Evolutionary conservation across 2,797 vertebrate species (phyloP).

Genomic region (Acestrorhynchus altus): DNA sequence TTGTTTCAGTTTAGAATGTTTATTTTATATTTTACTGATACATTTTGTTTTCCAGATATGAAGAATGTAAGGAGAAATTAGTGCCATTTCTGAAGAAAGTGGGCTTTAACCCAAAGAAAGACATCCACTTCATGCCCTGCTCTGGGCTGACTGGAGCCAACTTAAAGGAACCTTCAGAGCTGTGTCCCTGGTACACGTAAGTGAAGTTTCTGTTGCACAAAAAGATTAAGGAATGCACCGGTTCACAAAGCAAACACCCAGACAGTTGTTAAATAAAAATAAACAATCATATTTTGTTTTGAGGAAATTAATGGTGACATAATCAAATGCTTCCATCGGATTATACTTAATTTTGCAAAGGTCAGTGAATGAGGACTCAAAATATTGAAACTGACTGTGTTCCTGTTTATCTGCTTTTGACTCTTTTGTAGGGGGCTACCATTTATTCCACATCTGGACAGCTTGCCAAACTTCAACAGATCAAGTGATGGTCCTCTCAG

Average conservation of each 20-base stretch:
- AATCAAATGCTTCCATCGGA: too few species aligned
- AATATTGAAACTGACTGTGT: too few species aligned
- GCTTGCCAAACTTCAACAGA: slow-evolving; percentile 96
- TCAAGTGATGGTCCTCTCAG: slow-evolving; percentile 93
- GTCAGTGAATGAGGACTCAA: too few species aligned
- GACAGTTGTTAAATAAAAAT: too few species aligned
- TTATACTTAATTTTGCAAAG: too few species aligned
- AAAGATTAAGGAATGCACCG: too few species aligned
- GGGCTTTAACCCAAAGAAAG: slow-evolving; percentile 99
- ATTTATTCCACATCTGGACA: slow-evolving; percentile 97
- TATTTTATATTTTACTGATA: too few species aligned
- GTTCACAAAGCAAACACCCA: too few species aligned
- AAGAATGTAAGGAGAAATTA: slow-evolving; percentile 99
- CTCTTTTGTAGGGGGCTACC: slow-evolving; percentile 86
- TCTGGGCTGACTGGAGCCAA: slow-evolving; percentile 98
- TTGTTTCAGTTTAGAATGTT: too few species aligned
- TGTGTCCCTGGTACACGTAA: slow-evolving; percentile 97
- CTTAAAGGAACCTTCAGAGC: slow-evolving; percentile 90
- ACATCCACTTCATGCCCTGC: slow-evolving; percentile 99
- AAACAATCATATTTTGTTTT: too few species aligned
- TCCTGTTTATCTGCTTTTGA: not conserved
- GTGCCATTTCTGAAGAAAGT: slow-evolving; percentile 99
- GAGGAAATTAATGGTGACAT: too few species aligned
- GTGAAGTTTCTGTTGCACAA: slow-evolving; percentile 58
- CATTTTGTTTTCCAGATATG: slow-evolving; percentile 80